A percentile compares a stretch with the other conserved stretches of the same genome.
Evolutionary conservation across 2,797 vertebrate species (phyloP).

Genomic region (Philypnodon macrostomus): DNA sequence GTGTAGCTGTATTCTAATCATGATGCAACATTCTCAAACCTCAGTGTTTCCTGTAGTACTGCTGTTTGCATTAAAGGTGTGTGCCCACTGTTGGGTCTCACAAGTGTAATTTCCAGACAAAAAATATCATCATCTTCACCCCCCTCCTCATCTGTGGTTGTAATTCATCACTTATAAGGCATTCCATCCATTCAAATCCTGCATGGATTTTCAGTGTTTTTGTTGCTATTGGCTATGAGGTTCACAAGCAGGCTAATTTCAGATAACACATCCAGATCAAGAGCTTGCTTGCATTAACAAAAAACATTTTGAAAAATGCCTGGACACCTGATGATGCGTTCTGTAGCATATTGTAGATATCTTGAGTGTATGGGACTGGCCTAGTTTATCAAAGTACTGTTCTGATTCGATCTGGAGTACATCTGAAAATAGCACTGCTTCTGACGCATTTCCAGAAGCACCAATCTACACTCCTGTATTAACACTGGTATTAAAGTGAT

Average conservation of each 20-base stretch:
- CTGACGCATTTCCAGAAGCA: conserved; percentile 38
- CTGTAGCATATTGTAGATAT: conserved; percentile 24
- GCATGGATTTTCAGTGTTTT: conserved; percentile 66
- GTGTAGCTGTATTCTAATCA: conserved; percentile 83
- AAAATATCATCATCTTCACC: conserved; percentile 74
- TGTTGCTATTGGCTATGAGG: conserved; percentile 51
- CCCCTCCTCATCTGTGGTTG: conserved; percentile 44
- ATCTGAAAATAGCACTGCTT: conserved; percentile 55
- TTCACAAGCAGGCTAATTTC: conserved; percentile 42
- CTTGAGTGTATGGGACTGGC: conserved; percentile 11
- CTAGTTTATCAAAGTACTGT: conserved; percentile 17
- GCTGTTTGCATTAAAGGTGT: conserved; percentile 85
- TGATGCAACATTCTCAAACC: conserved; percentile 79
- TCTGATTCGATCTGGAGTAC: conserved; percentile 47
- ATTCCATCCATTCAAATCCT: conserved; percentile 54
- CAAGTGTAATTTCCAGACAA: conserved; percentile 87
- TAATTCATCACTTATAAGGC: conserved; percentile 47
- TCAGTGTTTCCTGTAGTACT: conserved; percentile 86
- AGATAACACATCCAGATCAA: conserved; percentile 54
- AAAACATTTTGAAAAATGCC: background rate
- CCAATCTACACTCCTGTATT: conserved; percentile 57
- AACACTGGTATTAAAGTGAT: conserved; percentile 58
- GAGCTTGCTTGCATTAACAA: background rate
- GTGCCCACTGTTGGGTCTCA: conserved; percentile 80
- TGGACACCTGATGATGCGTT: background rate